Conservation (phyloP, 2,888 invertebrate genomes). For the Leuctra nigra region DNA sequence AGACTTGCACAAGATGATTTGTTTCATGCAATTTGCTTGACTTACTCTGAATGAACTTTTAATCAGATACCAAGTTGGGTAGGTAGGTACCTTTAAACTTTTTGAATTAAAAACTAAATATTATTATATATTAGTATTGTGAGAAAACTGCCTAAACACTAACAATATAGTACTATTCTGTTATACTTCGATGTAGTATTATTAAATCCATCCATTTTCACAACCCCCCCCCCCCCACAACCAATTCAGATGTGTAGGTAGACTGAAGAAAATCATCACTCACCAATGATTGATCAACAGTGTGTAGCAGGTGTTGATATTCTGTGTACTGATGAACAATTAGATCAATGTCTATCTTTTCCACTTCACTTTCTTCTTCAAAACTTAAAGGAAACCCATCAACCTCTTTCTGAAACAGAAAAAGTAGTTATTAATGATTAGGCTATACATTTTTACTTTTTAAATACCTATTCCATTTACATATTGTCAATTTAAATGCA, state of each 20-base stretch:
- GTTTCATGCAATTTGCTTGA: constrained; percentile 4
- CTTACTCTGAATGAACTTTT: constrained; percentile 1
- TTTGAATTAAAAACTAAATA: too few species aligned
- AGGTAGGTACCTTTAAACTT: too few species aligned
- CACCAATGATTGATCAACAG: constrained; percentile 27
- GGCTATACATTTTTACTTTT: too few species aligned
- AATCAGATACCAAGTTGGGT: background rate
- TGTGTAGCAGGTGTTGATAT: constrained; percentile 31
- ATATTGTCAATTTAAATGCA: too few species aligned
- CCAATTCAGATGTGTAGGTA: background rate
- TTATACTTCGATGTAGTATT: too few species aligned
- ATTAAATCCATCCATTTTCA: too few species aligned
- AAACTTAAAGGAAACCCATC: constrained; percentile 21
- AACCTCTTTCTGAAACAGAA: constrained; percentile 26
- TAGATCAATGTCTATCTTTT: constrained; percentile 30
- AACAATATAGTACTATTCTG: too few species aligned
- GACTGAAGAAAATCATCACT: background rate
- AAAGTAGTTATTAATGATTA: too few species aligned
- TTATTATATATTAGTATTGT: too few species aligned
- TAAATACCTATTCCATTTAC: too few species aligned
- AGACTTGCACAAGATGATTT: constrained; percentile 10
- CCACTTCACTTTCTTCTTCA: constrained; percentile 19
- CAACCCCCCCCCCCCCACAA: background rate
- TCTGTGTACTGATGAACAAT: constrained; percentile 34
- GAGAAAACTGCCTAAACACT: too few species aligned